These are phyloP conservation scores for Drosophila miranda DNA, from an alignment of 1,140 invertebrate genomes.

Conservation along the genomic window DNA sequence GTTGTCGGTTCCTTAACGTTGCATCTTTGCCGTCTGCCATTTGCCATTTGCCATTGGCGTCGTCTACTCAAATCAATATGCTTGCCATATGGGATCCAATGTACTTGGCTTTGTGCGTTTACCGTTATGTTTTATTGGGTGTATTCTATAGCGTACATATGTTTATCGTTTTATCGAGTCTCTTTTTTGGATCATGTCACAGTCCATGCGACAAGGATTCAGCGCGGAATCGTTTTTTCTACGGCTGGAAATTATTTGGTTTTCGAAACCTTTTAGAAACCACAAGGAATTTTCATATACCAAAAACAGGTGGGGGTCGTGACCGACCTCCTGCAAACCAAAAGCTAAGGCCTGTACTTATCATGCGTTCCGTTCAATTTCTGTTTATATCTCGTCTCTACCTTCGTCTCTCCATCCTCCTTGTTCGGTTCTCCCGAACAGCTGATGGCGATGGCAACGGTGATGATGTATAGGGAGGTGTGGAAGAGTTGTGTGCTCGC, in stretches of 20 bases:
- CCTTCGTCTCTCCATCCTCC: background rate
- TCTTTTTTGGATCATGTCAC: constrained; percentile 3
- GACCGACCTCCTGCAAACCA: constrained; percentile 12
- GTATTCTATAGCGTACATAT: too few relatives aligned
- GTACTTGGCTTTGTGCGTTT: constrained; percentile 31
- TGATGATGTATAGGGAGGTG: constrained; percentile 7
- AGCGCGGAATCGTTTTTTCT: too few relatives aligned
- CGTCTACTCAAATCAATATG: constrained; percentile 64
- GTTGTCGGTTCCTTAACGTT: constrained; percentile 31
- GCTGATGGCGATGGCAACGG: constrained; percentile 29
- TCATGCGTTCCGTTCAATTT: constrained; percentile 21
- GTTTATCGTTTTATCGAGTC: constrained; percentile 3
- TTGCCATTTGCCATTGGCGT: constrained; percentile 16
- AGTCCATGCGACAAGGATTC: too few relatives aligned
- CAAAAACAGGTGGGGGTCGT: constrained; percentile 22
- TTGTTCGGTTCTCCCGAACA: constrained; percentile 33
- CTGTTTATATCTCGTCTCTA: constrained; percentile 9
- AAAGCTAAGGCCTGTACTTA: constrained; percentile 8
- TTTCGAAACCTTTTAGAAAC: too few relatives aligned
- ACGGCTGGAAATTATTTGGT: too few relatives aligned
- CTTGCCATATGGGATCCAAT: constrained; percentile 72
- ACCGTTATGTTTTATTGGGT: constrained; percentile 39
- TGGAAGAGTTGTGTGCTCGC: too few relatives aligned
- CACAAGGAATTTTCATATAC: background rate
- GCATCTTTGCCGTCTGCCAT: constrained; percentile 9